Base-by-base conservation (phyloP, 2,888 invertebrate species). In the Synergus umbraculus region DNA sequence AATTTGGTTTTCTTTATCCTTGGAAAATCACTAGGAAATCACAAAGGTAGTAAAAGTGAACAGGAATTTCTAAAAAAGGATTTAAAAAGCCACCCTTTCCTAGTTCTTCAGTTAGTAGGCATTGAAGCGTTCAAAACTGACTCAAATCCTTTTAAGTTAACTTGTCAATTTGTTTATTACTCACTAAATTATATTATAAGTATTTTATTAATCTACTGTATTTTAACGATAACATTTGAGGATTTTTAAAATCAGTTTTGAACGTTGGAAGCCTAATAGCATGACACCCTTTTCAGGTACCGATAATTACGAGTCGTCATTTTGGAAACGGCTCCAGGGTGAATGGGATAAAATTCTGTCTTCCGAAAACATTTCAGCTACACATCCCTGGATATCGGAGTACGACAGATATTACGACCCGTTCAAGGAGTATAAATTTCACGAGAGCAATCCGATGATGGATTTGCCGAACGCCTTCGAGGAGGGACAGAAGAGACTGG, bases 361-460 rank as follows among this genome's bases (percentile, higher is more conserved):
- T 86, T 78, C 86, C 0, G 93, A 94, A 41, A 93, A 93, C 80
- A 91, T 93, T 43, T 90, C 92, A 15, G 87, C 90, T 80, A 94
- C 94, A 69, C 94, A 95, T 90, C 94, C 95, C 0, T 97, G 97
- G 97, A 93, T 96, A 69, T 94, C 95, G 63, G 95, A 96, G 84
- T 95, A 94, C 86, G 93, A 93, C 79, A 93, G 94, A 79, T 94
- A 93, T 87, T 94, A 94, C 82, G 95, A 95, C 88, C 94, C 94
- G 0, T 95, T 94, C 86, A 95, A 95, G 94, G 95, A 96, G 83
- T 98, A 98, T 89, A 93, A 93, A 86, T 98, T 98, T 92, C 94
- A 95, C 77, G 95, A 97, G 88, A 96, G 97, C 58, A 99, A 99
- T 94, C 96, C 97, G 13, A 96, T 98, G 95, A 93, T 94, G 76